Percentiles rank a stretch among this genome's conserved stretches.
These are phyloP conservation scores for Arenicola marina DNA, from an alignment of 2,888 invertebrate species.

Conservation along the genomic window DNA sequence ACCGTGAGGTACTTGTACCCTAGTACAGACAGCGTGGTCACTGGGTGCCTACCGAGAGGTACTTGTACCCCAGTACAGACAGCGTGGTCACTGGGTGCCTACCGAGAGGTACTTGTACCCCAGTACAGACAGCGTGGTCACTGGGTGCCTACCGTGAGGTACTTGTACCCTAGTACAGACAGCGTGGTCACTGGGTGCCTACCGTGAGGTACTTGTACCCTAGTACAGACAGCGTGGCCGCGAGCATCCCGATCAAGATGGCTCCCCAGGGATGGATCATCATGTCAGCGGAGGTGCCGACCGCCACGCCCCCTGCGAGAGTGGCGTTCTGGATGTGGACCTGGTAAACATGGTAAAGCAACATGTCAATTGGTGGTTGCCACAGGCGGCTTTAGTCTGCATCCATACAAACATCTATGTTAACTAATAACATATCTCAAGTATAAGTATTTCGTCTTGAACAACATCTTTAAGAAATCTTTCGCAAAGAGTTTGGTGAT, in stretches of 20 bases:
- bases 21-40: too few relatives aligned
- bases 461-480: too few relatives aligned
- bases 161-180: too few relatives aligned
- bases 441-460: not conserved
- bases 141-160: too few relatives aligned
- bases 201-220: conserved; percentile 72
- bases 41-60: too few relatives aligned
- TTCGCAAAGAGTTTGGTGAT: too few relatives aligned
- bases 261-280: conserved; percentile 84
- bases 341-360: not conserved
- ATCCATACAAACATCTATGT: not conserved
- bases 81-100: too few relatives aligned
- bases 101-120: too few relatives aligned
- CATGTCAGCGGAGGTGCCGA: conserved; percentile 82
- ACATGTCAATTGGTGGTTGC: not conserved
- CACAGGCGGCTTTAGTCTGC: not conserved
- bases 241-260: conserved; percentile 76
- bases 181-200: too few relatives aligned
- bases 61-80: too few relatives aligned
- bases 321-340: conserved; percentile 81
- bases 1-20: too few relatives aligned
- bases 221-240: conserved; percentile 78
- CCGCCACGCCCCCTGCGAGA: conserved; percentile 89
- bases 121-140: too few relatives aligned
- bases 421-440: not conserved